phyloP scores from a whole-genome alignment of 1,140 invertebrate genomes.

The Rhynchophorus ferrugineus region DNA sequence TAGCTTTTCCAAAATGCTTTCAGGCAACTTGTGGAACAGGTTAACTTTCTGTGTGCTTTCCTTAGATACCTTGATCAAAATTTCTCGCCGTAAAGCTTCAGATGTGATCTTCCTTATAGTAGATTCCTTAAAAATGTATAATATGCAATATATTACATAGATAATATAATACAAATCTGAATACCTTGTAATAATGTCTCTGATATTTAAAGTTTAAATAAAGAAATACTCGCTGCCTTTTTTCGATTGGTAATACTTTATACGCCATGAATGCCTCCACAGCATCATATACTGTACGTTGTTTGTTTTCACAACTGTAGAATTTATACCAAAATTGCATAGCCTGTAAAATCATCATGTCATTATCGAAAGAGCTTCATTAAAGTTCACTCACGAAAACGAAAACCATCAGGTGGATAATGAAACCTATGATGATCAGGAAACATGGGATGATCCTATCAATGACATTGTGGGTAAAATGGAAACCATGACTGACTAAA shows the following conservation, averaged over 20 bases:
- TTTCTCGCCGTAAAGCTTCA: not conserved
- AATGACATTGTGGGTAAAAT: not conserved
- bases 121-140: not conserved
- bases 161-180: not conserved
- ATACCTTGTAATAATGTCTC: not conserved
- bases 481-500: not conserved
- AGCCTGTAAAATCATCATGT: not conserved
- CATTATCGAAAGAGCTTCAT: not conserved
- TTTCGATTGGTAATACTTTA: not conserved
- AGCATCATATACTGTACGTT: not conserved
- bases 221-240: not conserved
- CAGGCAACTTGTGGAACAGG: not conserved
- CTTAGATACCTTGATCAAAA: not conserved
- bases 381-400: not conserved
- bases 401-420: not conserved
- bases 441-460: not conserved
- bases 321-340: not conserved
- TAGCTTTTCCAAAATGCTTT: not conserved
- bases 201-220: not conserved
- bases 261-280: not conserved
- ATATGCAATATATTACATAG: not conserved
- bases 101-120: not conserved
- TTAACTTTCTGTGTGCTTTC: not conserved
- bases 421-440: not conserved
- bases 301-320: not conserved